A percentile compares a stretch with the other conserved stretches of the same genome.
These are phyloP conservation scores for Dusona sp. DNA, from an alignment of 2,888 invertebrate genomes.

Conservation along the genomic window DNA sequence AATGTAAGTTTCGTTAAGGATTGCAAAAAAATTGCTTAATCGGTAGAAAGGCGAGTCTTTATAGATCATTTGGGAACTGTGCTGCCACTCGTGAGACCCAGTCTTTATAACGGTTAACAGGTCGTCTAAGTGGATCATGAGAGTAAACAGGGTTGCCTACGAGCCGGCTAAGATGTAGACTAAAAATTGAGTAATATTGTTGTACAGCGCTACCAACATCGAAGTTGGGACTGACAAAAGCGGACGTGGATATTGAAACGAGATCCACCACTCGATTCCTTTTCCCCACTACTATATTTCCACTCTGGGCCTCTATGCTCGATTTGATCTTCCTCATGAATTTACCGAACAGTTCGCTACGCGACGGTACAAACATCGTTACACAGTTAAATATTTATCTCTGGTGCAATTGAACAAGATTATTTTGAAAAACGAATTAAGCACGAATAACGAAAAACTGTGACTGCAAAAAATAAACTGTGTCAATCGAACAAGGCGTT, in stretches of 20 bases:
- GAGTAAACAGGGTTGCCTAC: constrained; percentile 66
- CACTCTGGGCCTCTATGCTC: constrained; percentile 46
- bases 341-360: constrained; percentile 61
- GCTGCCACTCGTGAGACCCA: constrained; percentile 43
- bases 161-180: constrained; percentile 38
- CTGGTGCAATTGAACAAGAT: constrained; percentile 11
- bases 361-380: constrained; percentile 60
- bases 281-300: constrained; percentile 56
- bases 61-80: constrained; percentile 36
- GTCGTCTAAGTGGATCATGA: constrained; percentile 66
- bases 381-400: constrained; percentile 5
- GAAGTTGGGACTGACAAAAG: constrained; percentile 50
- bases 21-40: neutral
- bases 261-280: constrained; percentile 64
- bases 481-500: neutral
- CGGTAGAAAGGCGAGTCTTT: constrained; percentile 41
- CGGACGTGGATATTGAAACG: constrained; percentile 61
- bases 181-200: constrained; percentile 34
- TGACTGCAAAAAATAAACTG: neutral
- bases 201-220: constrained; percentile 8
- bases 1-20: neutral
- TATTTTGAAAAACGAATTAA: constrained; percentile 11
- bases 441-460: neutral
- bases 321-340: constrained; percentile 45
- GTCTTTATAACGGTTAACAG: constrained; percentile 64